A percentile compares a stretch with the other conserved stretches of the same genome.
Conservation (phyloP, 2,888 invertebrate species). For the Aricia artaxerxes region DNA sequence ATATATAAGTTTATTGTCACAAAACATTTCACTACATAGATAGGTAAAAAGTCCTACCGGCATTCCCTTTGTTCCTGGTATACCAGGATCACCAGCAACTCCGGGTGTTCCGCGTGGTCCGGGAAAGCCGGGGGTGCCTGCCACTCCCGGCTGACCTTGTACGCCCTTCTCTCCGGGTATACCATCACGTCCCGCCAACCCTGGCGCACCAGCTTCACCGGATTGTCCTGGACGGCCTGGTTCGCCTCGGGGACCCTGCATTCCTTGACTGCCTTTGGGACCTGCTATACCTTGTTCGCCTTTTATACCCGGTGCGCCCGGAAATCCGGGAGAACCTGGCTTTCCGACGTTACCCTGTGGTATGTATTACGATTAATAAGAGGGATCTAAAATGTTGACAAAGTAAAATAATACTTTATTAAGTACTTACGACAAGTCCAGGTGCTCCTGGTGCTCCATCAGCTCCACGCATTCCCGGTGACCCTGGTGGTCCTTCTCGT, state of each 20-base stretch:
- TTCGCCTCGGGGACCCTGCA: constrained; percentile 91
- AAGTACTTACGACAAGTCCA: constrained; percentile 83
- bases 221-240: constrained; percentile 88
- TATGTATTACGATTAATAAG: neutral
- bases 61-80: constrained; percentile 87
- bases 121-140: constrained; percentile 90
- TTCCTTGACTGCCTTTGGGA: constrained; percentile 89
- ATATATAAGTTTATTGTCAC: constrained; percentile 1
- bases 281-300: constrained; percentile 88
- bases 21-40: neutral
- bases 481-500: constrained; percentile 89
- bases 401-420: too few relatives aligned
- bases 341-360: constrained; percentile 88
- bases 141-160: constrained; percentile 85
- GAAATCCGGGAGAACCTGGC: constrained; percentile 91
- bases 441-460: constrained; percentile 90
- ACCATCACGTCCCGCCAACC: constrained; percentile 90
- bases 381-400: neutral
- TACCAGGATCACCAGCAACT: constrained; percentile 85
- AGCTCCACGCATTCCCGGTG: constrained; percentile 88
- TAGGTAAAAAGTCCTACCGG: constrained; percentile 72
- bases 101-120: constrained; percentile 90
- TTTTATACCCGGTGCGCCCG: constrained; percentile 89
- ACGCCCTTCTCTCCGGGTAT: constrained; percentile 90
- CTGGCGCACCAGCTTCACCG: constrained; percentile 88